Evolutionary conservation across 1,140 invertebrate species (phyloP).

Genomic region (Cephus cinctus): DNA sequence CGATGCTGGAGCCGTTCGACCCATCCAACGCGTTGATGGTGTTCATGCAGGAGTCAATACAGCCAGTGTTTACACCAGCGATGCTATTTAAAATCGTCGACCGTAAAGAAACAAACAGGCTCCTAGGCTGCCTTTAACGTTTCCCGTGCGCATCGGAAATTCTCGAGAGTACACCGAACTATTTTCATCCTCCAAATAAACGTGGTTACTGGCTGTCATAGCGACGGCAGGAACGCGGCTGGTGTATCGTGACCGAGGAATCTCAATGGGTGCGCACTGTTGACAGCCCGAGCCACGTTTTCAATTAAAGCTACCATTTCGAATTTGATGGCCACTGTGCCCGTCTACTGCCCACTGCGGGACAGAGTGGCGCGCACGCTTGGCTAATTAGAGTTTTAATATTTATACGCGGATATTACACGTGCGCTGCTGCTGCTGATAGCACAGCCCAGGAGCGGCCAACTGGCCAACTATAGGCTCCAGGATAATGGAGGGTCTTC

Average conservation of each 20-base stretch:
- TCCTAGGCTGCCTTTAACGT: neutral
- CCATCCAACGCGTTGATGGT: no score
- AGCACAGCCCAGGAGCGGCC: slow-evolving; percentile 16
- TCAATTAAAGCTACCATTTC: slow-evolving; percentile 46
- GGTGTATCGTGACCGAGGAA: slow-evolving; percentile 21
- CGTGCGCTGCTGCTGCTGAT: no score
- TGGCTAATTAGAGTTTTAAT: slow-evolving; percentile 41
- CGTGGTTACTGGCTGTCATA: slow-evolving; percentile 4
- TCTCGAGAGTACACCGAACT: no score
- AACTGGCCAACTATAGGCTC: neutral
- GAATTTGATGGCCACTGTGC: slow-evolving; percentile 40
- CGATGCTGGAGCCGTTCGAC: no score
- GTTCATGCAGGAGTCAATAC: slow-evolving; percentile 39
- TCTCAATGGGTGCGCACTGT: no score
- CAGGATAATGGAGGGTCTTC: neutral
- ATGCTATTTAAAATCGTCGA: slow-evolving; percentile 23
- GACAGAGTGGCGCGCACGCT: slow-evolving; percentile 23
- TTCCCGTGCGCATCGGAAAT: neutral
- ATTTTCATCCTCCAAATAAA: no score
- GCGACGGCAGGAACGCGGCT: slow-evolving; percentile 9
- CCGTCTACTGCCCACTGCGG: slow-evolving; percentile 25
- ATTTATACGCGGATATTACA: slow-evolving; percentile 44
- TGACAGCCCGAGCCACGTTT: no score
- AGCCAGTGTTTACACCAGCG: slow-evolving; percentile 23
- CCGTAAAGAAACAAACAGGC: neutral